These are phyloP conservation scores for Agapostemon virescens DNA, from an alignment of 2,888 invertebrate species.

Conservation along the genomic window DNA sequence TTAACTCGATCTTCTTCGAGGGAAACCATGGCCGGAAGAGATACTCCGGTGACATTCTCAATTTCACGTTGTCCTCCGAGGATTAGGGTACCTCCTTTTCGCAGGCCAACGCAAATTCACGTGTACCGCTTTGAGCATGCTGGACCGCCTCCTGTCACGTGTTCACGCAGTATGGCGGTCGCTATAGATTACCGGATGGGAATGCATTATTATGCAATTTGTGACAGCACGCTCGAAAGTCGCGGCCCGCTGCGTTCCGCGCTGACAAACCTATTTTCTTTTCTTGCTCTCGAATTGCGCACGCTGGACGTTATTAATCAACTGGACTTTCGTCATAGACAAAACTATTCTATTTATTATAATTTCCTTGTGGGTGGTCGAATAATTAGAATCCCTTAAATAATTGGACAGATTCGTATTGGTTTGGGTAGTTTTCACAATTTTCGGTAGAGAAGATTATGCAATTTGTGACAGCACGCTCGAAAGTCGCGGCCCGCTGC, in stretches of 20 bases:
- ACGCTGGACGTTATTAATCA: not conserved
- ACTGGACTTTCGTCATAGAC: not conserved
- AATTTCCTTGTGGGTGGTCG: too few species aligned
- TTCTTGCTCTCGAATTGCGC: too few species aligned
- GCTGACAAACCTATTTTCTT: not conserved
- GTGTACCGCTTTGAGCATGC: not conserved
- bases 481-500: not conserved
- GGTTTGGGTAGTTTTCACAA: too few species aligned
- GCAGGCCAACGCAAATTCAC: not conserved
- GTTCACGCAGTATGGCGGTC: not conserved
- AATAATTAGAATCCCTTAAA: too few species aligned
- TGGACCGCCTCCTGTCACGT: not conserved
- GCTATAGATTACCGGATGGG: not conserved
- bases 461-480: not conserved
- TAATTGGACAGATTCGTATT: too few species aligned
- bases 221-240: not conserved
- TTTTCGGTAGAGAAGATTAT: too few species aligned
- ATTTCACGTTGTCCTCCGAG: slow-evolving; percentile 17
- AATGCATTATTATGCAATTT: slow-evolving; percentile 13
- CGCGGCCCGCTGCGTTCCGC: too few species aligned
- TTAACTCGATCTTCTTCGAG: slow-evolving; percentile 50
- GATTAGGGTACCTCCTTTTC: not conserved
- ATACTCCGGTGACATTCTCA: slow-evolving; percentile 20
- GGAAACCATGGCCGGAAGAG: slow-evolving; percentile 7
- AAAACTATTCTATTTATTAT: too few species aligned